phyloP scores from a whole-genome alignment of 2,797 vertebrate genomes.

The Phyllotis vaccarum region DNA sequence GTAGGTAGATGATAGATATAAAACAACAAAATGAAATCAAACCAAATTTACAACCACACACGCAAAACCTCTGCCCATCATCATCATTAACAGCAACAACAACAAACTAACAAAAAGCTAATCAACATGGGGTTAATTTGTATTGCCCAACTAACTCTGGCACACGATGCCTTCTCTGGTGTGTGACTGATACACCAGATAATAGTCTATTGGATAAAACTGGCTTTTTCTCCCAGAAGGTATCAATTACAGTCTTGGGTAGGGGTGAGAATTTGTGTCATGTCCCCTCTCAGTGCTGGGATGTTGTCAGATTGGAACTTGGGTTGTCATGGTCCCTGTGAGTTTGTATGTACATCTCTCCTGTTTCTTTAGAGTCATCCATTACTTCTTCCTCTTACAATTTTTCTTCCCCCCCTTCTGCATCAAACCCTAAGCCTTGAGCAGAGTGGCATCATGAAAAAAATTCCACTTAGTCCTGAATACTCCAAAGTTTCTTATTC shows the following conservation, averaged over 20 bases:
- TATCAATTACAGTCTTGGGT: background rate
- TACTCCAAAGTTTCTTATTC: background rate
- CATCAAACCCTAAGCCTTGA: background rate
- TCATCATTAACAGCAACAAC: fast-evolving
- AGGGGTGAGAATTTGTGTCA: background rate
- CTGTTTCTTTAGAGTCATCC: background rate
- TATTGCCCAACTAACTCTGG: background rate
- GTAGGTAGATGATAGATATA: background rate
- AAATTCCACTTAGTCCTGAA: background rate
- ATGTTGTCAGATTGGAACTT: background rate
- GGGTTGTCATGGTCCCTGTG: background rate
- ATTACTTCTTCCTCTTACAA: background rate
- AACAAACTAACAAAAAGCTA: too few relatives aligned
- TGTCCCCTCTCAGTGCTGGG: background rate
- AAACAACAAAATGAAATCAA: background rate
- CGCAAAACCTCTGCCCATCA: too few relatives aligned
- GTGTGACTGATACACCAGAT: background rate
- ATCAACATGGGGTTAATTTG: background rate
- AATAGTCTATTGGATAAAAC: background rate
- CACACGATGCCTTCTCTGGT: background rate
- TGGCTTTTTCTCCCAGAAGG: background rate
- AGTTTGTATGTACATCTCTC: background rate
- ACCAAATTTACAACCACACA: background rate
- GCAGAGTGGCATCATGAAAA: background rate
- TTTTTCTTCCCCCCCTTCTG: background rate